phyloP scores from a whole-genome alignment of 2,113 vertebrate genomes.

The Cathartes aura region DNA sequence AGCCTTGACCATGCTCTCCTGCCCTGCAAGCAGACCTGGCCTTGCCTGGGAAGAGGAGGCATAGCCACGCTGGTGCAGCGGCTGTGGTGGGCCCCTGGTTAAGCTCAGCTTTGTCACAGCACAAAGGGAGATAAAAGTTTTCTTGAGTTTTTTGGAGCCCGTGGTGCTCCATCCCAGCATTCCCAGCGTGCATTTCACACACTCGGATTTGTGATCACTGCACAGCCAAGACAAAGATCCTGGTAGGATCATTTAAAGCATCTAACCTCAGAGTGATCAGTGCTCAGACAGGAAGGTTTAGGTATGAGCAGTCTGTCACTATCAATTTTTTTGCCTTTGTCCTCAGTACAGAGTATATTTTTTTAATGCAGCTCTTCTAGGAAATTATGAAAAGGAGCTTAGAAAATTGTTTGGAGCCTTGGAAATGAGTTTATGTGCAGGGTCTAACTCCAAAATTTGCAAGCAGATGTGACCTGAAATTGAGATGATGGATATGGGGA shows the following conservation, averaged over 20 bases:
- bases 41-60: not conserved
- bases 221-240: not conserved
- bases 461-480: not conserved
- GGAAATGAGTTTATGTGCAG: not conserved
- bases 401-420: not conserved
- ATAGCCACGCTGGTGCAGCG: accelerated
- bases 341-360: not conserved
- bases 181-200: not conserved
- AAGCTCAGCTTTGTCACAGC: not conserved
- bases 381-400: not conserved
- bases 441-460: not conserved
- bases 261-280: not conserved
- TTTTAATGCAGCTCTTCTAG: not conserved
- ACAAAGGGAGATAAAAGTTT: not conserved
- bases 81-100: not conserved
- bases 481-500: not conserved
- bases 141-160: not conserved
- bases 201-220: not conserved
- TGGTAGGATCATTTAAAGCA: not conserved
- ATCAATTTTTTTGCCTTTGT: not conserved
- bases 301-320: not conserved
- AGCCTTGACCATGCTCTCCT: not conserved
- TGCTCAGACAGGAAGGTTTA: not conserved
- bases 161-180: not conserved
- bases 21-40: not conserved